phyloP scores from a whole-genome alignment of 2,888 invertebrate species.

The Xanthostigma xanthostigma region DNA sequence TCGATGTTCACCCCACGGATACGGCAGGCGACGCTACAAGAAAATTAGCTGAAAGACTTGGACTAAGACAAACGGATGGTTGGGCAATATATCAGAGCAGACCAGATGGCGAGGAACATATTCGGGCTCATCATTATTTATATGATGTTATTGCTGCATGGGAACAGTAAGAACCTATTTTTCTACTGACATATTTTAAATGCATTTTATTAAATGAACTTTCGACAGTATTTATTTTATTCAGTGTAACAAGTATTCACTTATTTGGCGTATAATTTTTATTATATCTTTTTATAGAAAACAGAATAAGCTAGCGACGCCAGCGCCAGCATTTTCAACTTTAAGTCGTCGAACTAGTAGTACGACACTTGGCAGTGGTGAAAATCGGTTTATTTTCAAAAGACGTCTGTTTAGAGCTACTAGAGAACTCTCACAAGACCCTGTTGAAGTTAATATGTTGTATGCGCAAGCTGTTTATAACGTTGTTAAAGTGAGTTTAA shows the following conservation, averaged over 20 bases:
- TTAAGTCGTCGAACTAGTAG: slow-evolving; percentile 40
- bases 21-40: slow-evolving; percentile 83
- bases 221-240: no score
- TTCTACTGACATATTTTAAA: no score
- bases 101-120: slow-evolving; percentile 77
- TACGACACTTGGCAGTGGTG: slow-evolving; percentile 65
- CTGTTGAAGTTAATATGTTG: slow-evolving; percentile 82
- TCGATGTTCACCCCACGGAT: slow-evolving; percentile 89
- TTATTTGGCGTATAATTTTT: slow-evolving; percentile 13
- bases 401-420: slow-evolving; percentile 77
- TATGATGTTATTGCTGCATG: slow-evolving; percentile 90
- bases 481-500: slow-evolving; percentile 66
- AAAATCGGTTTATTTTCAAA: slow-evolving; percentile 85
- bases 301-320: slow-evolving; percentile 37
- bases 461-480: slow-evolving; percentile 92
- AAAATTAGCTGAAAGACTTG: slow-evolving; percentile 77
- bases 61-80: slow-evolving; percentile 69
- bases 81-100: slow-evolving; percentile 91
- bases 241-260: no score
- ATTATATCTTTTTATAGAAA: slow-evolving; percentile 25
- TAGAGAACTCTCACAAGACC: slow-evolving; percentile 83
- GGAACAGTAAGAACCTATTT: slow-evolving; percentile 55
- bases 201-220: no score
- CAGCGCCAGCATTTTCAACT: slow-evolving; percentile 34
- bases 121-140: slow-evolving; percentile 78